Conservation (phyloP, 2,797 vertebrate species). For the Lepilemur septentrionalis region DNA sequence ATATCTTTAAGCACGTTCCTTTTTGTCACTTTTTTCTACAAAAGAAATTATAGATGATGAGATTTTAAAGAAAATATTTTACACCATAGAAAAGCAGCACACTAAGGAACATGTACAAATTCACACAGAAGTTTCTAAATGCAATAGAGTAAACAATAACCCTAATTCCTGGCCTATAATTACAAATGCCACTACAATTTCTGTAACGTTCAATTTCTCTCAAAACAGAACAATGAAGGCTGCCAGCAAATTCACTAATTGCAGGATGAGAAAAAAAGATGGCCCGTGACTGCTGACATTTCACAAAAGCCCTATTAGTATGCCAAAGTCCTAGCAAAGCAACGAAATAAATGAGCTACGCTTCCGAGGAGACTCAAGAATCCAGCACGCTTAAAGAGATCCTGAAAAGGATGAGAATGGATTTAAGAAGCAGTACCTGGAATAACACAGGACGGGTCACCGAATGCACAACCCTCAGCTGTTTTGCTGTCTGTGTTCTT, state of each 20-base stretch:
- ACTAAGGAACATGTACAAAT: background rate
- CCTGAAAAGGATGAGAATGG: background rate
- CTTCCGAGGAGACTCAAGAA: background rate
- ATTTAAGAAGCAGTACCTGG: background rate
- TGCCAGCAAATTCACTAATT: conserved; percentile 46
- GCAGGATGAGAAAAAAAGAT: background rate
- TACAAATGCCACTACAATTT: background rate
- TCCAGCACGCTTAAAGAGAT: background rate
- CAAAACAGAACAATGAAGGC: background rate
- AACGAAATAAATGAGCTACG: background rate
- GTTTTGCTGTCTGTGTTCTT: rapidly evolving
- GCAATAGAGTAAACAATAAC: background rate
- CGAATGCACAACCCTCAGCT: background rate
- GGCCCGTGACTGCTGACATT: background rate
- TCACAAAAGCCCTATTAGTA: conserved; percentile 30
- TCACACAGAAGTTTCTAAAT: background rate
- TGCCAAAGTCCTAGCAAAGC: background rate
- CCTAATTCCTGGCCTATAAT: background rate
- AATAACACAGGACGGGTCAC: rapidly evolving
- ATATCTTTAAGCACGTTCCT: background rate
- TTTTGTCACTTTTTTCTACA: background rate
- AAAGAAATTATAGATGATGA: background rate
- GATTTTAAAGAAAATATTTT: background rate
- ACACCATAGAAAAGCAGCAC: background rate
- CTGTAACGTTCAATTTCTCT: background rate